A percentile compares a stretch with the other conserved stretches of the same genome.
Evolutionary conservation across 30 jellyfish, hydroid and myxozoan genomes (phyloP).

Genomic region (Rhopilema esculentum): DNA sequence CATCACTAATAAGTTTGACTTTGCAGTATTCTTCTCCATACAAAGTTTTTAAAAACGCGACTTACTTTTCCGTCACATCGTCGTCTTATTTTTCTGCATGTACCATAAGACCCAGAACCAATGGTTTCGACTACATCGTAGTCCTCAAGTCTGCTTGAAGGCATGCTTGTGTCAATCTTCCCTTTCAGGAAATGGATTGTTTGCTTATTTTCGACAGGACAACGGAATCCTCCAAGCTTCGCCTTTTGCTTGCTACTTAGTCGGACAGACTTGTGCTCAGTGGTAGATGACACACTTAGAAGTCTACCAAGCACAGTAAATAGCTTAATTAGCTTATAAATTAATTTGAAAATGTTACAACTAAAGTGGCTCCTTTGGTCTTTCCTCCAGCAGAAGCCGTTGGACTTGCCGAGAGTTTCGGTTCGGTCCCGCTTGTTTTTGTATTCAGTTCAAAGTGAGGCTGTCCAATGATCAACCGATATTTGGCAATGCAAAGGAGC

Average conservation of each 20-base stretch:
- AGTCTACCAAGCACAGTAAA: neutral
- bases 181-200: neutral
- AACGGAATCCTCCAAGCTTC: too few species aligned
- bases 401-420: neutral
- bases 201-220: too few species aligned
- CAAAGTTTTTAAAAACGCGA: neutral
- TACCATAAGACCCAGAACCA: constrained; percentile 91
- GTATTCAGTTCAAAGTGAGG: constrained; percentile 18
- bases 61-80: constrained; percentile 80
- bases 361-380: too few species aligned
- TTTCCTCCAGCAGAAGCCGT: neutral
- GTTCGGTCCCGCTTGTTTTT: constrained; percentile 38
- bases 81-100: constrained; percentile 77
- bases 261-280: too few species aligned
- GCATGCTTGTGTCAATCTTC: constrained; percentile 33
- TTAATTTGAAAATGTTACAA: too few species aligned
- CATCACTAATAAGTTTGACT: too few species aligned
- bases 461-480: neutral
- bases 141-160: constrained; percentile 81
- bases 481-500: neutral
- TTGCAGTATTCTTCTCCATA: neutral
- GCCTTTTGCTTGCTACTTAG: too few species aligned
- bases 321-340: too few species aligned
- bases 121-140: constrained; percentile 72
- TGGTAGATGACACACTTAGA: too few species aligned